A percentile compares a stretch with the other conserved stretches of the same genome.
Evolutionary conservation across 2,113 vertebrate genomes (phyloP).

Genomic region (Microcebus ravelobensis): DNA sequence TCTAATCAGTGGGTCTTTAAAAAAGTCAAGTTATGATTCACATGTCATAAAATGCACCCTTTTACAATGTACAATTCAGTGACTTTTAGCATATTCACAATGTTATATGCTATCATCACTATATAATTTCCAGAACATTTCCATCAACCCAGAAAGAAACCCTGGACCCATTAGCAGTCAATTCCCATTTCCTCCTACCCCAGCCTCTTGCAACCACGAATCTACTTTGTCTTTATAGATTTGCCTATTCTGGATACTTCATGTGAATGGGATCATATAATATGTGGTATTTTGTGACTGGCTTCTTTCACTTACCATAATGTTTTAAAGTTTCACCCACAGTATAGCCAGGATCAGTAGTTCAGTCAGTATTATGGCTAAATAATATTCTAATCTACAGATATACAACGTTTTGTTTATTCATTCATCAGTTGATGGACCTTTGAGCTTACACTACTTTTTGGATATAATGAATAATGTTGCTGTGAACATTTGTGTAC

Average conservation of each 20-base stretch:
- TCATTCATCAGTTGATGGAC: no score
- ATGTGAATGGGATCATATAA: not conserved
- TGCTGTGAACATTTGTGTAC: not conserved
- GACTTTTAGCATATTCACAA: not conserved
- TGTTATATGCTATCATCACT: not conserved
- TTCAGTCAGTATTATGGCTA: not conserved
- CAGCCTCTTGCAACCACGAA: not conserved
- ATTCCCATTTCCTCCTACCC: not conserved
- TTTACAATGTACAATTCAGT: not conserved
- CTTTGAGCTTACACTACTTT: not conserved
- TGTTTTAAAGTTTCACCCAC: not conserved
- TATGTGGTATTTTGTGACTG: not conserved
- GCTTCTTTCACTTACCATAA: not conserved
- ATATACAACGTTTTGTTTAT: not conserved
- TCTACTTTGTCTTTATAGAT: not conserved
- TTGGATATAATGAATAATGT: not conserved
- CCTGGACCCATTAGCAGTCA: not conserved
- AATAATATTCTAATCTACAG: not conserved
- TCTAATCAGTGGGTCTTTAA: not conserved
- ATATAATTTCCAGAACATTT: not conserved
- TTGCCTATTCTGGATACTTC: not conserved
- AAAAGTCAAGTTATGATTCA: not conserved
- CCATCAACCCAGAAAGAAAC: not conserved
- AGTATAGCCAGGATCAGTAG: not conserved
- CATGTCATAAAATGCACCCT: not conserved